Percentiles rank a stretch among this genome's conserved stretches.
Conservation (phyloP, 2,113 vertebrate genomes). For the Hydrochoerus hydrochaeris region DNA sequence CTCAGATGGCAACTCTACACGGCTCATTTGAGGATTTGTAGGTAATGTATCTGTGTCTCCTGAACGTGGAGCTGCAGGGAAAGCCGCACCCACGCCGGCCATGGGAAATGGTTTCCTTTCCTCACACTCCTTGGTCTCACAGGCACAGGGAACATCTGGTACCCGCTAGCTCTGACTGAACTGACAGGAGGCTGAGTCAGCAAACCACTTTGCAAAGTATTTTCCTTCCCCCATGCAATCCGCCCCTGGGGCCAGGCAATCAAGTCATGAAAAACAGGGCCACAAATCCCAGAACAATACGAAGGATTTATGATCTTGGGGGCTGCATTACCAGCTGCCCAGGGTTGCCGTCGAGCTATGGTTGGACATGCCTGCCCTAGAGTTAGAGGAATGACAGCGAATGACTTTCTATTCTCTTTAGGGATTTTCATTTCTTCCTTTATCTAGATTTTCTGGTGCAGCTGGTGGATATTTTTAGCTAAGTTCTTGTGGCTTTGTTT, state of each 20-base stretch:
- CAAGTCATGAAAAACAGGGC: not conserved
- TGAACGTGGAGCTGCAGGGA: not conserved
- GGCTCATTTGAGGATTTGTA: not conserved
- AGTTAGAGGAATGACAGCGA: not conserved
- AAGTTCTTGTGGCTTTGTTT: not conserved
- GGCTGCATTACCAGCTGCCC: not conserved
- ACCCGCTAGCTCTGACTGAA: not conserved
- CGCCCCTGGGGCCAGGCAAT: not conserved
- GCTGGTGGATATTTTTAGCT: not conserved
- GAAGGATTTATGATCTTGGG: not conserved
- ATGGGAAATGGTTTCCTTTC: not conserved
- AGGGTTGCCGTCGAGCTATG: not conserved
- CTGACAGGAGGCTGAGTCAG: not conserved
- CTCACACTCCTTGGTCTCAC: not conserved
- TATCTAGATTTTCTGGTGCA: slow-evolving; percentile 5
- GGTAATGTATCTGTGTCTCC: not conserved
- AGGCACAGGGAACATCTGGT: accelerated
- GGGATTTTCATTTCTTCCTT: not conserved
- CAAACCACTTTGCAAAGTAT: not conserved
- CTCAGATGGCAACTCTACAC: not conserved
- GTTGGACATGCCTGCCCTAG: not conserved
- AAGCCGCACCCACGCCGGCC: not conserved
- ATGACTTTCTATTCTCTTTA: not conserved
- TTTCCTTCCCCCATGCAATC: not conserved
- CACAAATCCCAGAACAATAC: not conserved